Conservation (phyloP, 2,113 vertebrate species). For the Python bivittatus region DNA sequence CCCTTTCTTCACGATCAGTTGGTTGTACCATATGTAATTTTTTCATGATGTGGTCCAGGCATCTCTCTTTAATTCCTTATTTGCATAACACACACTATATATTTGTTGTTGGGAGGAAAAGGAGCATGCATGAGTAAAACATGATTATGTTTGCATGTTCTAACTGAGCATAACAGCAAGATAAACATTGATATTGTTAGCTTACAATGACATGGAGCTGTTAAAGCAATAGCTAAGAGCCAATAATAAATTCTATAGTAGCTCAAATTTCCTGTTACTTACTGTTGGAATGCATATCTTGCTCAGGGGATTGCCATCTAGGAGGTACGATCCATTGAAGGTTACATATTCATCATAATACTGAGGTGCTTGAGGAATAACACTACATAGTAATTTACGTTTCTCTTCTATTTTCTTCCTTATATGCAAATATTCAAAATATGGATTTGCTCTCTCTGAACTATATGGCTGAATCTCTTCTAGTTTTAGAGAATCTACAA, state of each 20-base stretch:
- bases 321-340: constrained; percentile 95
- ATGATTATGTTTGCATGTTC: background rate
- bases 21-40: background rate
- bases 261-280: constrained; percentile 67
- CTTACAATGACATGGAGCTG: background rate
- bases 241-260: background rate
- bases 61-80: background rate
- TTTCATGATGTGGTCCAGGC: background rate
- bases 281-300: constrained; percentile 98
- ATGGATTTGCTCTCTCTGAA: constrained; percentile 95
- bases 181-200: background rate
- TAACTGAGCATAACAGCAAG: background rate
- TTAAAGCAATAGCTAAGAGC: background rate
- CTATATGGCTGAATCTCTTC: constrained; percentile 98
- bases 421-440: constrained; percentile 98
- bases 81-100: background rate
- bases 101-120: background rate
- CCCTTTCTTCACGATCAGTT: background rate
- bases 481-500: constrained; percentile 94
- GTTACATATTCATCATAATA: constrained; percentile 98
- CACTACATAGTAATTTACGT: constrained; percentile 93
- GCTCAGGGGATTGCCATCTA: constrained; percentile 97
- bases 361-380: constrained; percentile 95
- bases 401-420: constrained; percentile 97
- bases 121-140: background rate